phyloP scores from a whole-genome alignment of 2,888 invertebrate species.

The Mylabris sibirica region DNA sequence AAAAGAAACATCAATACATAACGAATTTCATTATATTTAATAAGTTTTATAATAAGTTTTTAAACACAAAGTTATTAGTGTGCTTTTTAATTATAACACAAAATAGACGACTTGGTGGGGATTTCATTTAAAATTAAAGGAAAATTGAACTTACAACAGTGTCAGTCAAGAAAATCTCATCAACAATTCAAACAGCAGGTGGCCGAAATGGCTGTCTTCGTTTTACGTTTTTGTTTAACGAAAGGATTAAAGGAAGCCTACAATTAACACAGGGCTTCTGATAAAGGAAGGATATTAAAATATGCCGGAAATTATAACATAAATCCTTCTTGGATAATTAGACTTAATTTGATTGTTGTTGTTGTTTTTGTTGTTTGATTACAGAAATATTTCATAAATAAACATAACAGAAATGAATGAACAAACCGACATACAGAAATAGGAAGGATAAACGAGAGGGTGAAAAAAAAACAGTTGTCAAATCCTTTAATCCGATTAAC shows the following conservation, averaged over 20 bases:
- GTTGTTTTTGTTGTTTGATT: neutral
- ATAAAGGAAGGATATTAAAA: slow-evolving; percentile 2
- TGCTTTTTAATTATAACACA: neutral
- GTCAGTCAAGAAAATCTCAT: slow-evolving; percentile 8
- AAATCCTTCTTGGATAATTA: slow-evolving; percentile 9
- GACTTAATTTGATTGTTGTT: neutral
- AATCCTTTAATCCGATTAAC: slow-evolving; percentile 43
- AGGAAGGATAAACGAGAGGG: neutral
- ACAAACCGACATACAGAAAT: neutral
- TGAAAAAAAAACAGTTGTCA: neutral
- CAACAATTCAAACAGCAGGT: slow-evolving; percentile 13
- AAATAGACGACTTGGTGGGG: neutral
- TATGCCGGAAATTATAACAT: slow-evolving; percentile 3
- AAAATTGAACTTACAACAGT: slow-evolving; percentile 1
- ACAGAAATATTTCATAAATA: neutral
- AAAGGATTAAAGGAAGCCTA: neutral
- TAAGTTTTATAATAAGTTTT: neutral
- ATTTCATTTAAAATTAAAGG: neutral
- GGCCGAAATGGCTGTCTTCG: neutral
- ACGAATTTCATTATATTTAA: neutral
- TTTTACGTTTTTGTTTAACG: slow-evolving; percentile 3
- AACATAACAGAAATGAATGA: neutral
- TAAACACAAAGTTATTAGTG: neutral
- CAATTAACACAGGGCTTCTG: slow-evolving; percentile 3
- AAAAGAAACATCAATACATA: neutral